phyloP scores from a whole-genome alignment of 2,888 invertebrate species.

The Archips xylosteana region DNA sequence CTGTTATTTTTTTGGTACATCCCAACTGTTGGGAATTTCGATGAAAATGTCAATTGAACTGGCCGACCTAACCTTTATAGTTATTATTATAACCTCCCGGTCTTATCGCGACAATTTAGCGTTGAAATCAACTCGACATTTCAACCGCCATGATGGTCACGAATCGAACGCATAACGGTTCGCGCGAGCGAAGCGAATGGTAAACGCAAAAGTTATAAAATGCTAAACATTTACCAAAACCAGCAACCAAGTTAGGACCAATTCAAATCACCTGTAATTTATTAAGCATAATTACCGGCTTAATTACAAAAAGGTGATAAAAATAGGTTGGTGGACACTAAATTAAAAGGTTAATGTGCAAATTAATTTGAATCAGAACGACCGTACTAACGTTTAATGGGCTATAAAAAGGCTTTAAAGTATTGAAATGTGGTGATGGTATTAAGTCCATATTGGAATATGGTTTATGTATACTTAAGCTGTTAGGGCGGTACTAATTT shows the following conservation, averaged over 20 bases:
- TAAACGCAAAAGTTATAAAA: neutral
- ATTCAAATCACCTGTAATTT: slow-evolving; percentile 25
- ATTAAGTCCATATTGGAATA: neutral
- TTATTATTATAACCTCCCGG: too few species aligned
- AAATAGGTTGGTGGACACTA: slow-evolving; percentile 28
- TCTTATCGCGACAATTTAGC: too few species aligned
- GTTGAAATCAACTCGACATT: too few species aligned
- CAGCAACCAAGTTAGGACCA: slow-evolving; percentile 12
- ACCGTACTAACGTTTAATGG: slow-evolving; percentile 39
- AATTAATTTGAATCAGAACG: slow-evolving; percentile 43
- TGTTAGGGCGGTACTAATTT: neutral
- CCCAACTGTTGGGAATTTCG: too few species aligned
- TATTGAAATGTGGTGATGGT: slow-evolving; percentile 23
- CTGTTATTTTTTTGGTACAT: too few species aligned
- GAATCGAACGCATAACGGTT: too few species aligned
- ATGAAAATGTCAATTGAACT: too few species aligned
- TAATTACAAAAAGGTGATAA: slow-evolving; percentile 32
- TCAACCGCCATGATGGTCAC: too few species aligned
- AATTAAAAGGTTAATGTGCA: slow-evolving; percentile 44
- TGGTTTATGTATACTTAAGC: slow-evolving; percentile 10
- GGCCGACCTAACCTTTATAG: too few species aligned
- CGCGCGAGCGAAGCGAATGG: too few species aligned
- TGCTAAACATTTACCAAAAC: slow-evolving; percentile 16
- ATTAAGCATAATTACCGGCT: neutral
- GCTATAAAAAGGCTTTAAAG: slow-evolving; percentile 31